These are phyloP conservation scores for Agrotis ipsilon DNA, from an alignment of 2,888 invertebrate genomes.

Conservation along the genomic window DNA sequence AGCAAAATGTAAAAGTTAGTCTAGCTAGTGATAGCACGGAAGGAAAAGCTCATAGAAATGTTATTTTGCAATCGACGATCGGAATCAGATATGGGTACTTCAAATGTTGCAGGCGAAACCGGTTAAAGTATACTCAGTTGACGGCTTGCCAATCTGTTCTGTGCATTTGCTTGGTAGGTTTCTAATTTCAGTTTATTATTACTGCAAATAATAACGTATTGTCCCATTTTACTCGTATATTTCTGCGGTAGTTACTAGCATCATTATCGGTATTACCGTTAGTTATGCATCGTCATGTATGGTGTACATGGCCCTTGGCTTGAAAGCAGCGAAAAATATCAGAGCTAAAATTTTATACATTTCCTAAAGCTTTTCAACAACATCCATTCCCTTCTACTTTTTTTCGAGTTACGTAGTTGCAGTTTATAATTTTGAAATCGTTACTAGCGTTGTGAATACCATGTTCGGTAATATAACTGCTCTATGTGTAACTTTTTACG, in stretches of 20 bases:
- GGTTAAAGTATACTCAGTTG: constrained; percentile 49
- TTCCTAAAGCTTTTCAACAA: constrained; percentile 6
- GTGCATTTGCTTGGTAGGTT: constrained; percentile 24
- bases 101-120: constrained; percentile 49
- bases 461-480: constrained; percentile 2
- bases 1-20: constrained; percentile 12
- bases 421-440: constrained; percentile 1
- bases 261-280: constrained; percentile 26
- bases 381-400: background rate
- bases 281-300: constrained; percentile 30
- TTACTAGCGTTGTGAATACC: background rate
- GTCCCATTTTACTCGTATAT: constrained; percentile 41
- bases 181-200: constrained; percentile 51
- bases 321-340: constrained; percentile 13
- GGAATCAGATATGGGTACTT: constrained; percentile 33
- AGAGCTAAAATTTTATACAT: background rate
- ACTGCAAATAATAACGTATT: constrained; percentile 43
- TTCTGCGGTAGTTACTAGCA: constrained; percentile 16
- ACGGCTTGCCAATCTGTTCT: constrained; percentile 47
- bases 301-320: constrained; percentile 12
- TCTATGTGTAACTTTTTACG: constrained; percentile 15
- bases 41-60: constrained; percentile 38
- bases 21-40: constrained; percentile 20
- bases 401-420: background rate
- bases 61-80: constrained; percentile 29